Conservation (phyloP, 2,888 invertebrate species). For the Abscondita cerata region DNA sequence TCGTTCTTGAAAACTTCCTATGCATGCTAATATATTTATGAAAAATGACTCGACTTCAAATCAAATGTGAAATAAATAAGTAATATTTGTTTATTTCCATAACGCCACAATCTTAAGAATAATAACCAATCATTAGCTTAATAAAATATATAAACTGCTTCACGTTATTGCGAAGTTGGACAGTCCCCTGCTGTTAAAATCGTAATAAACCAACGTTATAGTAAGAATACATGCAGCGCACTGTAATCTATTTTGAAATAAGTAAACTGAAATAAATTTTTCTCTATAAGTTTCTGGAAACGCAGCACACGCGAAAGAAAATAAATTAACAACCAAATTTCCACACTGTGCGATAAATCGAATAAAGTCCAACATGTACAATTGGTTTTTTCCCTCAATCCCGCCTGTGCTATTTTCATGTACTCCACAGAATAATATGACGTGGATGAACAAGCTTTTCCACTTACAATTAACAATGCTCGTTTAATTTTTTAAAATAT, state of each 20-base stretch:
- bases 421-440: background rate
- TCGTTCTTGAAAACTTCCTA: too few species aligned
- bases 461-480: slow-evolving; percentile 6
- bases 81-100: too few species aligned
- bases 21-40: too few species aligned
- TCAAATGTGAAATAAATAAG: too few species aligned
- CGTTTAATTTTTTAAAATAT: too few species aligned
- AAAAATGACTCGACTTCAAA: too few species aligned
- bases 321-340: background rate
- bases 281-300: too few species aligned
- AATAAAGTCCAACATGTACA: background rate
- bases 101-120: too few species aligned
- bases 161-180: slow-evolving; percentile 30
- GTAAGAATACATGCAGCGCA: slow-evolving; percentile 22
- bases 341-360: background rate
- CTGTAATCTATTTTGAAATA: slow-evolving; percentile 22
- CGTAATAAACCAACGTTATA: slow-evolving; percentile 29
- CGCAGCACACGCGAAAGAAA: too few species aligned
- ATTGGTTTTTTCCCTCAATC: background rate
- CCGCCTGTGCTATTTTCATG: slow-evolving; percentile 2
- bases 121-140: slow-evolving; percentile 39
- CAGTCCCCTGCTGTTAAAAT: slow-evolving; percentile 25
- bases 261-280: background rate
- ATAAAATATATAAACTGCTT: slow-evolving; percentile 38
- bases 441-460: slow-evolving; percentile 1